Evolutionary conservation across 2,797 vertebrate species (phyloP).

Genomic region (Ciconia nigra): DNA sequence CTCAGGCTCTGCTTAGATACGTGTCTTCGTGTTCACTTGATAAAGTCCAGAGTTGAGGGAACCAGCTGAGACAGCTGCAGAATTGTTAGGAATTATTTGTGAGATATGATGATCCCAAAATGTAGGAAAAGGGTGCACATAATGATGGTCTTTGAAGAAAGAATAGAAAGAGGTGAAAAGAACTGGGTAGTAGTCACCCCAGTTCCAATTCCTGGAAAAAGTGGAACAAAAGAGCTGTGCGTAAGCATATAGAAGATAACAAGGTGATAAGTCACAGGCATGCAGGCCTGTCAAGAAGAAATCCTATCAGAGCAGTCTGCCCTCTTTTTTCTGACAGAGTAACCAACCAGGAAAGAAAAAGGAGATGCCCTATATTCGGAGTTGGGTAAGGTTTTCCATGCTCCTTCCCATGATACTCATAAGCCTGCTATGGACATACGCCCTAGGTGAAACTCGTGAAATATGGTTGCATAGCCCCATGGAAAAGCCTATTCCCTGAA

Average conservation of each 20-base stretch:
- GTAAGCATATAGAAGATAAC: neutral
- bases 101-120: neutral
- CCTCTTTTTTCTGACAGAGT: neutral
- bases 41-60: neutral
- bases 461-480: neutral
- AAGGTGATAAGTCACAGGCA: neutral
- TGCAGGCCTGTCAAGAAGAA: neutral
- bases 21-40: fast-evolving
- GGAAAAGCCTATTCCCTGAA: neutral
- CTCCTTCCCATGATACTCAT: neutral
- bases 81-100: neutral
- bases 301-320: neutral
- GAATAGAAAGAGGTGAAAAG: neutral
- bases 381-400: neutral
- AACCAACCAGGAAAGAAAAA: neutral
- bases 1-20: neutral
- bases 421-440: neutral
- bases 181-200: neutral
- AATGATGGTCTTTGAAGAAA: neutral
- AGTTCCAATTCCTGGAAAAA: neutral
- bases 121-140: neutral
- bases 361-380: neutral
- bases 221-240: neutral
- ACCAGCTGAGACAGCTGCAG: neutral
- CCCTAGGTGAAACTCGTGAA: neutral